Evolutionary conservation across 2,888 invertebrate genomes (phyloP).

Genomic region (Plemyria rubiginata): DNA sequence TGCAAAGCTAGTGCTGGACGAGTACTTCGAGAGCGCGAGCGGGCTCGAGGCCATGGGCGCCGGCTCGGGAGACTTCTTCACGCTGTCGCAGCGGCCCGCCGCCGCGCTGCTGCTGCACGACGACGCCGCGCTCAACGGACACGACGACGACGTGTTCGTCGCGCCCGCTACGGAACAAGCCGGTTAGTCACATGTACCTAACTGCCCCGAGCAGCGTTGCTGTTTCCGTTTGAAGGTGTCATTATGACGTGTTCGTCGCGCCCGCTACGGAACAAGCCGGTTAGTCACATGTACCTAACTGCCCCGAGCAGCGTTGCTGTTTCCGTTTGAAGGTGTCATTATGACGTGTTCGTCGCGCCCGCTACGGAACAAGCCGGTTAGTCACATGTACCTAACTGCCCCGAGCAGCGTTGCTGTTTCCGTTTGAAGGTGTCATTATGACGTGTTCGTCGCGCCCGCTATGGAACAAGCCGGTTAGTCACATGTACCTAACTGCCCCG

Average conservation of each 20-base stretch:
- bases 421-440: slow-evolving; percentile 34
- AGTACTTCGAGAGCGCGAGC: slow-evolving; percentile 88
- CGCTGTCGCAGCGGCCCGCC: slow-evolving; percentile 80
- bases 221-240: too few species aligned
- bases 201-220: too few species aligned
- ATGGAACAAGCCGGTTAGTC: slow-evolving; percentile 29
- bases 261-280: slow-evolving; percentile 25
- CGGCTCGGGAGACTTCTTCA: slow-evolving; percentile 83
- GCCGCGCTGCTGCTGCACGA: slow-evolving; percentile 77
- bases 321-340: too few species aligned
- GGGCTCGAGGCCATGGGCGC: slow-evolving; percentile 78
- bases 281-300: slow-evolving; percentile 9
- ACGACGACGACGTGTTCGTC: slow-evolving; percentile 77
- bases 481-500: neutral
- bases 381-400: neutral
- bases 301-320: too few species aligned
- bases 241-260: slow-evolving; percentile 68
- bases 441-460: slow-evolving; percentile 64
- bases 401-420: too few species aligned
- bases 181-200: slow-evolving; percentile 19
- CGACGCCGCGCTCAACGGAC: slow-evolving; percentile 74
- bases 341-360: slow-evolving; percentile 68
- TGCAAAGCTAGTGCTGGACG: slow-evolving; percentile 94
- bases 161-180: slow-evolving; percentile 31
- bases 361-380: slow-evolving; percentile 29